phyloP scores from a whole-genome alignment of 2,888 invertebrate genomes.

The Brenthis ino region DNA sequence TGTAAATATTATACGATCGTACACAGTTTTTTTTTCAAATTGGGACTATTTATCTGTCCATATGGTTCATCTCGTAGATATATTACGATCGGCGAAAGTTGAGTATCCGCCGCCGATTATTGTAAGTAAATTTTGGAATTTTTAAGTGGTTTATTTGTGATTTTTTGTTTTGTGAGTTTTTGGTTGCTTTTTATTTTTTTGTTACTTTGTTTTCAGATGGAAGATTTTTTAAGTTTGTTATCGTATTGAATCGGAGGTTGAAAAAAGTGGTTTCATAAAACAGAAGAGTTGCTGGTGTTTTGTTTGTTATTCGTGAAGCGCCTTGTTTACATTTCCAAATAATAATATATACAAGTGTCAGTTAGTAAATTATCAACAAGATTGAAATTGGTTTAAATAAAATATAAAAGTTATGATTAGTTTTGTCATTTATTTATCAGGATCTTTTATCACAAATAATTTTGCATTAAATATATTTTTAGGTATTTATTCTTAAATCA shows the following conservation, averaged over 20 bases:
- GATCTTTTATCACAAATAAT: too few relatives aligned
- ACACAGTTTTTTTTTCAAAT: conserved; percentile 62
- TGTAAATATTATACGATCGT: conserved; percentile 64
- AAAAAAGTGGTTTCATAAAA: conserved; percentile 23
- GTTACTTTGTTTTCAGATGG: conserved; percentile 38
- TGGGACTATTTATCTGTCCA: conserved; percentile 83
- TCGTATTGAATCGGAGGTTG: conserved; percentile 14
- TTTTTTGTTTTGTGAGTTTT: conserved; percentile 41
- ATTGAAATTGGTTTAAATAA: not conserved
- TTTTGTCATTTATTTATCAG: too few relatives aligned
- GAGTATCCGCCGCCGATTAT: conserved; percentile 88
- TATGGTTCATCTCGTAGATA: conserved; percentile 92
- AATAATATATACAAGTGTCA: conserved; percentile 14
- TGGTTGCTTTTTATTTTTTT: conserved; percentile 32
- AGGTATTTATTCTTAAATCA: not conserved
- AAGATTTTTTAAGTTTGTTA: conserved; percentile 22
- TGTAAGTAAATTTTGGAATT: conserved; percentile 83
- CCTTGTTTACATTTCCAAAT: conserved; percentile 39
- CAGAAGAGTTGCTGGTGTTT: conserved; percentile 20
- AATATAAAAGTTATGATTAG: too few relatives aligned
- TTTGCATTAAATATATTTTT: too few relatives aligned
- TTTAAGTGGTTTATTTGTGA: conserved; percentile 32
- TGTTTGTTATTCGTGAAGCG: conserved; percentile 39
- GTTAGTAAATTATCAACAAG: not conserved
- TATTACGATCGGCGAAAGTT: conserved; percentile 90